Evolutionary conservation across 2,797 vertebrate genomes (phyloP).

Genomic region (Danio choprae): DNA sequence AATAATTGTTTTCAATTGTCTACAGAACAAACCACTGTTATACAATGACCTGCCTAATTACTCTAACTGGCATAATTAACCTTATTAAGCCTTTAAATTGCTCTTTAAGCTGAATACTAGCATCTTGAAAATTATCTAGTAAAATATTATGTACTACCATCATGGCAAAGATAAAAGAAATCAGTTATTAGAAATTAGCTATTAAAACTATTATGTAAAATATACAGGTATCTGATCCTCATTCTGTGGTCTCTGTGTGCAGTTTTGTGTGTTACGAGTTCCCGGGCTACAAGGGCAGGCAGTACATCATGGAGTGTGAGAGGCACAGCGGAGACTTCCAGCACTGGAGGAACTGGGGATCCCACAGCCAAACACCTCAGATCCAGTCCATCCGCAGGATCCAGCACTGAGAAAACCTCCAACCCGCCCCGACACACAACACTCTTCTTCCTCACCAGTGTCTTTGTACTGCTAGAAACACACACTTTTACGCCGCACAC

Average conservation of each 20-base stretch:
- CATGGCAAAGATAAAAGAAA: no score
- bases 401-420: conserved; percentile 77
- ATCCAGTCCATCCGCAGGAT: conserved; percentile 86
- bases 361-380: conserved; percentile 84
- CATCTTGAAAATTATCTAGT: no score
- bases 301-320: conserved; percentile 88
- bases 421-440: conserved; percentile 48
- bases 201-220: no score
- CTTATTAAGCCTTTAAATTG: no score
- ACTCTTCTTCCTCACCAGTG: conserved; percentile 38
- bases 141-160: no score
- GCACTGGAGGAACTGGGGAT: conserved; percentile 84
- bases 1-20: no score
- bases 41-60: no score
- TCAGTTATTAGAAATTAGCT: no score
- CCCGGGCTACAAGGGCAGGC: conserved; percentile 84
- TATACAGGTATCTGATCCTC: neutral
- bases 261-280: conserved; percentile 86
- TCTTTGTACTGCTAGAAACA: conserved; percentile 48
- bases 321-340: conserved; percentile 84
- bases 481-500: conserved; percentile 14
- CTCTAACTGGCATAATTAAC: no score
- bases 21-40: no score
- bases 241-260: conserved; percentile 2
- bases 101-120: no score